A percentile compares a stretch with the other conserved stretches of the same genome.
These are phyloP conservation scores for Phalacrocorax aristotelis DNA, from an alignment of 2,113 vertebrate genomes.

Conservation along the genomic window DNA sequence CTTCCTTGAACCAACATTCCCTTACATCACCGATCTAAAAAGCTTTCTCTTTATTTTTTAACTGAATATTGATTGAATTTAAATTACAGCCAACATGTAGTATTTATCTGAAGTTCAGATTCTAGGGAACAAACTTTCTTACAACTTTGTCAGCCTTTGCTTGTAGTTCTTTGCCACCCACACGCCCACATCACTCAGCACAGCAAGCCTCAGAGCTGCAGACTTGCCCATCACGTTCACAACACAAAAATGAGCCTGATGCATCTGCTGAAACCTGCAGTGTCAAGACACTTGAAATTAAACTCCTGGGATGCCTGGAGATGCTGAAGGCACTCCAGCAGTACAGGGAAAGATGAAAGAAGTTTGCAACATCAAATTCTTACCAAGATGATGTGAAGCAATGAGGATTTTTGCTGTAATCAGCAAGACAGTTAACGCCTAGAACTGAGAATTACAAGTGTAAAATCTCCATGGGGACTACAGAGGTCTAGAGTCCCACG, in stretches of 20 bases:
- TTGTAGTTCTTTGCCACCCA: neutral
- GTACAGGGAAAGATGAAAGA: neutral
- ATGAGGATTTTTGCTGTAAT: neutral
- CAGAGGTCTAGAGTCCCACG: neutral
- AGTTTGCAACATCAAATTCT: neutral
- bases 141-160: neutral
- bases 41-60: slow-evolving; percentile 66
- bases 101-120: slow-evolving; percentile 1
- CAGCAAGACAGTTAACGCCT: neutral
- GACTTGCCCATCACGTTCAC: neutral
- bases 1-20: slow-evolving; percentile 70
- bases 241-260: fast-evolving
- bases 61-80: slow-evolving; percentile 62
- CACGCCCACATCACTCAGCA: neutral
- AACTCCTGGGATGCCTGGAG: neutral
- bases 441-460: neutral
- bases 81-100: slow-evolving; percentile 10
- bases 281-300: neutral
- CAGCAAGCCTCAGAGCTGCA: fast-evolving
- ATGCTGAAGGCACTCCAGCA: neutral
- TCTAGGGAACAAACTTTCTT: neutral
- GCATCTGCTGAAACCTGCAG: neutral
- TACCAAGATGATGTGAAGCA: neutral
- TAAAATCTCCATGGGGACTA: neutral
- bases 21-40: slow-evolving; percentile 53